Base-by-base conservation (phyloP, 2,113 vertebrate species). In the Oxyruncus cristatus region DNA sequence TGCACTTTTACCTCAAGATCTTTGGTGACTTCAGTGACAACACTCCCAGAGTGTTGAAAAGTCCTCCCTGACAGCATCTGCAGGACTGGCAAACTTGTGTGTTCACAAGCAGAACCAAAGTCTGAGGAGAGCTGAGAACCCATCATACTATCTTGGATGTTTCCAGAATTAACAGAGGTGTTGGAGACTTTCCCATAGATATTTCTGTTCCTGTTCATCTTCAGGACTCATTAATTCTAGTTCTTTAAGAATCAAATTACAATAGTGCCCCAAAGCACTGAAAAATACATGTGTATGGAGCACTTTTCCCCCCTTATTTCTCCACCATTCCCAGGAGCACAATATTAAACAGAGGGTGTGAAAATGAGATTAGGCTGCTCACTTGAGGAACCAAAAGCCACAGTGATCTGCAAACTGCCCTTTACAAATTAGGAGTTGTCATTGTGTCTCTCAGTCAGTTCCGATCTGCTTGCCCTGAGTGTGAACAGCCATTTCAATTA, bases 401-500 rank as follows among this genome's bases (percentile, higher is more conserved):
- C 2, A 50, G 30, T 33, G 39, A 52, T 42, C 62, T 59, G 42
- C 82, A 92, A 63, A 32, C 33, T 71, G 47, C 35, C 39, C 67
- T 82, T 56, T 41, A 55, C 41, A 85, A 94, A 70, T 27, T 65
- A 67, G 47, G 88, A 92, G 33, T 42, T 91, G 83, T 70, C 72
- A 67, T 24, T 71, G 20, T 58, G 32, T 88, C 20, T 49, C 33
- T 83, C 87, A 87, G 33, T 46, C 62, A 84, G 39, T 62, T 88
- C 58, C 78, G 58, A 68, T 81, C 42, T 74, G 6, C 72, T 79
- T 56, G 32, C 27, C 20, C 42, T 92, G 56, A 87, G 44, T 47
- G 39, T 77, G 77, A 94, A 74, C 58, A 55, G 44, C 10, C 58
- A 75, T 95, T 73, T 44, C 70, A 92, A 85, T 85, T 87, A 88